Percentiles rank a stretch among this genome's conserved stretches.
These are phyloP conservation scores for Tribolium castaneum DNA, from an alignment of 1,140 invertebrate genomes.

Conservation along the genomic window DNA sequence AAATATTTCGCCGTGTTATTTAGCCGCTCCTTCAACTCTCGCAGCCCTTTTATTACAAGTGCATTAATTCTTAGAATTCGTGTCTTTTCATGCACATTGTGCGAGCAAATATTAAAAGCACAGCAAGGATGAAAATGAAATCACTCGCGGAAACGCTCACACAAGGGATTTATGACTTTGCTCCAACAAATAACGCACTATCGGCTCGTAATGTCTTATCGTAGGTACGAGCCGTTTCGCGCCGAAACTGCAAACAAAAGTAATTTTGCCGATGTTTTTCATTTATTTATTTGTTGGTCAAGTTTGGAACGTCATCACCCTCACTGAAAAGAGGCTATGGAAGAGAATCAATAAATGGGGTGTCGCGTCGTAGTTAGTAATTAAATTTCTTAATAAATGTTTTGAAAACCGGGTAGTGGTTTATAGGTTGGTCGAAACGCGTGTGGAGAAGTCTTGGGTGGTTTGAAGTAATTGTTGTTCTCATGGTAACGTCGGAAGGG, in stretches of 20 bases:
- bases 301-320: not conserved
- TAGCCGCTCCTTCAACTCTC: not conserved
- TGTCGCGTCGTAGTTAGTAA: not conserved
- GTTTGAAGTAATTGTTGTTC: constrained; percentile 4
- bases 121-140: not conserved
- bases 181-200: not conserved
- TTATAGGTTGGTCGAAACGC: not conserved
- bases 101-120: not conserved
- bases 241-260: too few species aligned
- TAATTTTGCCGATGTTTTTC: too few species aligned
- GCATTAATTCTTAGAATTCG: not conserved
- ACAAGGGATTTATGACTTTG: not conserved
- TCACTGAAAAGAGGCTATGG: not conserved
- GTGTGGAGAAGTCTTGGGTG: not conserved
- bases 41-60: not conserved
- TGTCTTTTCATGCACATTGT: not conserved
- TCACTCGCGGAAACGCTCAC: not conserved
- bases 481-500: constrained; percentile 15
- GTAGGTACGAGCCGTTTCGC: too few species aligned
- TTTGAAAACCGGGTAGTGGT: not conserved
- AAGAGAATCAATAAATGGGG: not conserved
- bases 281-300: too few species aligned
- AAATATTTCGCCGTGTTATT: not conserved
- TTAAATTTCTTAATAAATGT: not conserved
- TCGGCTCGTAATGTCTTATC: not conserved